Percentiles rank a stretch among this genome's conserved stretches.
These are phyloP conservation scores for Eugnorisma glareosa DNA, from an alignment of 2,888 invertebrate species.

Conservation along the genomic window DNA sequence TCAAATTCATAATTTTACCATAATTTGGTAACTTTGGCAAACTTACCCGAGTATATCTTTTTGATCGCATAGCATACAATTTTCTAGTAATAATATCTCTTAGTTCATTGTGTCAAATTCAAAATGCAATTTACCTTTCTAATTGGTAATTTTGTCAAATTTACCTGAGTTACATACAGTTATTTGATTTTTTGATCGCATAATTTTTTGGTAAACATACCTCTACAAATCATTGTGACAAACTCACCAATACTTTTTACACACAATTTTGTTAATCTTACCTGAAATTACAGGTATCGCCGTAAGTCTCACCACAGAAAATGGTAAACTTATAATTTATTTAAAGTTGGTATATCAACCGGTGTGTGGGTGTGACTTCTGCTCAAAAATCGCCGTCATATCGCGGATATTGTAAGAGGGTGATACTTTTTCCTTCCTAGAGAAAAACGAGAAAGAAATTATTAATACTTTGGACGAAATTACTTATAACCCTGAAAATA, in stretches of 20 bases:
- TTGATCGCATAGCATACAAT: slow-evolving; percentile 8
- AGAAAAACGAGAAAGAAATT: slow-evolving; percentile 64
- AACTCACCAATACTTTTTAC: slow-evolving; percentile 19
- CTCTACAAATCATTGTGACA: background rate
- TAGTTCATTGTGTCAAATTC: background rate
- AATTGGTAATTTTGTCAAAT: background rate
- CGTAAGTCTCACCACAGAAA: slow-evolving; percentile 50
- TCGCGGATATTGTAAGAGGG: slow-evolving; percentile 94
- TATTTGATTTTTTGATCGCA: background rate
- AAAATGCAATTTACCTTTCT: background rate
- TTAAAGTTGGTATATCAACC: slow-evolving; percentile 72
- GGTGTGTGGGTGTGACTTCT: slow-evolving; percentile 89
- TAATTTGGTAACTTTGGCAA: slow-evolving; percentile 17
- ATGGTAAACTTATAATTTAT: slow-evolving; percentile 52
- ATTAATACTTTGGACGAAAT: background rate
- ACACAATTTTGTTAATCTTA: slow-evolving; percentile 32
- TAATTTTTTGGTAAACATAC: background rate
- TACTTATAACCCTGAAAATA: background rate
- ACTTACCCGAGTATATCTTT: background rate
- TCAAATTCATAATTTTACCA: slow-evolving; percentile 12
- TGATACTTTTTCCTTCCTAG: slow-evolving; percentile 93
- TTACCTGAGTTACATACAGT: background rate
- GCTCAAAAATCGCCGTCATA: slow-evolving; percentile 95
- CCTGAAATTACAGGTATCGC: slow-evolving; percentile 2
- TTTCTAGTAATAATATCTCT: slow-evolving; percentile 5